These are phyloP conservation scores for Pterobdella sp. DNA, from an alignment of 2,888 invertebrate species.

Conservation along the genomic window DNA sequence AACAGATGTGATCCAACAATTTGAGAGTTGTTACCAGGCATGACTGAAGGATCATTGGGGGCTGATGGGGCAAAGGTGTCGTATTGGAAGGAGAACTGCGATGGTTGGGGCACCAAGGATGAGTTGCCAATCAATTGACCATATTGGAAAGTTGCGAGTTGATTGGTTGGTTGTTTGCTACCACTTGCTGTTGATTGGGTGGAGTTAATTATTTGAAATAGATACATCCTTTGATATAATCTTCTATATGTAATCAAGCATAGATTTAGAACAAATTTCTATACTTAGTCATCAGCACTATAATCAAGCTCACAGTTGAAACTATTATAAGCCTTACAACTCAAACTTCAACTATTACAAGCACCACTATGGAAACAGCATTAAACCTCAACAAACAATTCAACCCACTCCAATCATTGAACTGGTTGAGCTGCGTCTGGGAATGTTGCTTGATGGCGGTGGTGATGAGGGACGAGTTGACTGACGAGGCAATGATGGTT, in stretches of 20 bases:
- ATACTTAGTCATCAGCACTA: too few relatives aligned
- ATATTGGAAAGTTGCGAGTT: slow-evolving; percentile 33
- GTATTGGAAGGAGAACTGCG: slow-evolving; percentile 59
- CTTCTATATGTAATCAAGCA: too few relatives aligned
- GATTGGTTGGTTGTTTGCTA: slow-evolving; percentile 35
- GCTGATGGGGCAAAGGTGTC: slow-evolving; percentile 43
- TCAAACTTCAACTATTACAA: too few relatives aligned
- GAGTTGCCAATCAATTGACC: slow-evolving; percentile 37
- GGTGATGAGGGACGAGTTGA: slow-evolving; percentile 80
- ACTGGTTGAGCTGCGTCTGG: slow-evolving; percentile 32
- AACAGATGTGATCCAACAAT: slow-evolving; percentile 61
- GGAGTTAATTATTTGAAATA: neutral
- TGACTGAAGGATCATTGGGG: slow-evolving; percentile 42
- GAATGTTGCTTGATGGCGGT: slow-evolving; percentile 64
- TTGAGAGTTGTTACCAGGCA: slow-evolving; percentile 52
- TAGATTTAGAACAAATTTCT: too few relatives aligned
- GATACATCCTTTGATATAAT: too few relatives aligned
- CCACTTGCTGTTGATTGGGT: slow-evolving; percentile 27
- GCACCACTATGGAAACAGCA: too few relatives aligned
- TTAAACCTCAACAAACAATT: too few relatives aligned
- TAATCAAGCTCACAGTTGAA: too few relatives aligned
- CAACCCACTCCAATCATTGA: slow-evolving; percentile 31
- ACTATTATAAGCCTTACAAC: too few relatives aligned
- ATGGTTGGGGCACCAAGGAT: slow-evolving; percentile 40
- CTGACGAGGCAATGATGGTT: slow-evolving; percentile 73